Conservation (phyloP, 2,797 vertebrate species). For the Sciaenops ocellatus region DNA sequence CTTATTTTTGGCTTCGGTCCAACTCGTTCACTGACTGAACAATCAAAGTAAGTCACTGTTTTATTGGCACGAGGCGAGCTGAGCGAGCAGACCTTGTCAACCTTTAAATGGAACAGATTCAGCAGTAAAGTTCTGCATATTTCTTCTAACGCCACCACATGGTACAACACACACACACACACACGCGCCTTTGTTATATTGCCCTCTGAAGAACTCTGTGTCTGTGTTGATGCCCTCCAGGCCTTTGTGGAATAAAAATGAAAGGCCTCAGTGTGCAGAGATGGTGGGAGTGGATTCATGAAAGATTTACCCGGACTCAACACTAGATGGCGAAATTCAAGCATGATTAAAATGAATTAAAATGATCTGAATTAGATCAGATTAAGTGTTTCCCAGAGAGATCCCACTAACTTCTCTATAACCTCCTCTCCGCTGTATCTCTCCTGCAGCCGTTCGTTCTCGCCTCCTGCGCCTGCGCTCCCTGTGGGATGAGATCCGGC, state of each 20-base stretch:
- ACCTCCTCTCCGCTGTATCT: not conserved
- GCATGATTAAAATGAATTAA: slow-evolving; percentile 5
- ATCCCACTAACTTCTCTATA: not conserved
- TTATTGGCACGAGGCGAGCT: slow-evolving; percentile 14
- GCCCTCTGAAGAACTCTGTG: slow-evolving; percentile 27
- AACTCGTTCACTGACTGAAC: slow-evolving; percentile 6
- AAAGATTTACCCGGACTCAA: slow-evolving; percentile 1
- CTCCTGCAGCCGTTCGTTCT: slow-evolving; percentile 84
- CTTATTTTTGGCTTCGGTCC: slow-evolving; percentile 41
- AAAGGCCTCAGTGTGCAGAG: slow-evolving; percentile 60
- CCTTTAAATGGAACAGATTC: slow-evolving; percentile 18
- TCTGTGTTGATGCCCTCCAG: slow-evolving; percentile 25
- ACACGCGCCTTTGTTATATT: slow-evolving; percentile 45
- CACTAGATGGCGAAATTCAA: not conserved
- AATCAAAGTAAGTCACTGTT: slow-evolving; percentile 7
- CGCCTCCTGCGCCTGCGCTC: slow-evolving; percentile 95
- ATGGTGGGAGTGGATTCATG: slow-evolving; percentile 39
- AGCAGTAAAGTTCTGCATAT: slow-evolving; percentile 9
- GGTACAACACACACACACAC: slow-evolving; percentile 25
- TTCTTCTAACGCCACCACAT: slow-evolving; percentile 33
- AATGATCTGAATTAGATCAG: not conserved
- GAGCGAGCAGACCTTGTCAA: slow-evolving; percentile 3
- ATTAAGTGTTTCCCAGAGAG: not conserved
- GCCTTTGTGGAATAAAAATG: slow-evolving; percentile 11
- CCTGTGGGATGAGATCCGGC: slow-evolving; percentile 98